phyloP scores from a whole-genome alignment of 2,113 vertebrate genomes.

The Columba livia region DNA sequence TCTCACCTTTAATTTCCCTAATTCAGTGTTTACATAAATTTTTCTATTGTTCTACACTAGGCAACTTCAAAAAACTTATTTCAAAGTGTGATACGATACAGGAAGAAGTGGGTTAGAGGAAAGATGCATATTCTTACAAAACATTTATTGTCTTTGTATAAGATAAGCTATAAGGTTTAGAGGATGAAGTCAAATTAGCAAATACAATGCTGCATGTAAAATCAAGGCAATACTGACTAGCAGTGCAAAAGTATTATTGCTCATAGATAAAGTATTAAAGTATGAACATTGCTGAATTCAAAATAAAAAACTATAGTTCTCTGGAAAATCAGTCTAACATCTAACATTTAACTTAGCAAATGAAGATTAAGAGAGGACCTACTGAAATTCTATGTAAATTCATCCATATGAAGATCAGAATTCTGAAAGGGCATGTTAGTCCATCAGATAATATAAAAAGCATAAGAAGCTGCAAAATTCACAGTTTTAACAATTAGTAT shows the following conservation, averaged over 20 bases:
- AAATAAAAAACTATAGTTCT: not conserved
- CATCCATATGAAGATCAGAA: not conserved
- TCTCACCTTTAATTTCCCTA: not conserved
- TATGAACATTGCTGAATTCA: not conserved
- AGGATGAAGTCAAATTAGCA: not conserved
- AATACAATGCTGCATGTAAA: not conserved
- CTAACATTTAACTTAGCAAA: not conserved
- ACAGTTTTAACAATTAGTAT: not conserved
- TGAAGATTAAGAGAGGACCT: not conserved
- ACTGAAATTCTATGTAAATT: not conserved
- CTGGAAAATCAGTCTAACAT: not conserved
- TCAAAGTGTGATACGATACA: not conserved
- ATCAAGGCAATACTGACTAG: not conserved
- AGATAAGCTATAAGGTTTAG: not conserved
- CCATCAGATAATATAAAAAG: not conserved
- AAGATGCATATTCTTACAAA: not conserved
- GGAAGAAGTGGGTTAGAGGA: not conserved
- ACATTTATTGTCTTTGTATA: not conserved
- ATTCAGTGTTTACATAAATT: not conserved
- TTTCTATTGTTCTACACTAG: not conserved
- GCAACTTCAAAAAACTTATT: not conserved
- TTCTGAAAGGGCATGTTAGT: not conserved
- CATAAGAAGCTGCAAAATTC: not conserved
- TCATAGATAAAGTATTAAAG: not conserved
- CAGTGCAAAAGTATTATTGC: not conserved